Conservation (phyloP, 2,113 vertebrate genomes). For the Strix uralensis region DNA sequence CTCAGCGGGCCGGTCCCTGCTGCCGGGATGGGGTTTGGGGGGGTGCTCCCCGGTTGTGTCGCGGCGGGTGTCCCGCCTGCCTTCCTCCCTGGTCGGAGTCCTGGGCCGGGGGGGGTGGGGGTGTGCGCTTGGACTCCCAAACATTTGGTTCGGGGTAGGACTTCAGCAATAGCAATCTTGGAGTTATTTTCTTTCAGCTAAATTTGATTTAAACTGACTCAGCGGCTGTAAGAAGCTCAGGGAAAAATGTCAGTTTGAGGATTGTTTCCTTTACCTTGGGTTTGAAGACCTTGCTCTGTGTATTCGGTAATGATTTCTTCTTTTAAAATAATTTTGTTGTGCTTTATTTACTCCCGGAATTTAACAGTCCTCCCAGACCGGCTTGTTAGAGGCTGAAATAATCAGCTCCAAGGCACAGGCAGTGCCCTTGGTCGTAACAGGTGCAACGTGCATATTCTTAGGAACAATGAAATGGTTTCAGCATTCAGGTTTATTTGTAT, state of each 20-base stretch:
- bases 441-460: not conserved
- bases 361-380: not conserved
- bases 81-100: fast-evolving
- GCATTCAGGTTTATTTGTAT: constrained; percentile 17
- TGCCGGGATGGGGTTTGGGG: not conserved
- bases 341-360: constrained; percentile 5
- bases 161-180: not conserved
- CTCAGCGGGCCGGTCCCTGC: not conserved
- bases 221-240: not conserved
- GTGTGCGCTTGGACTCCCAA: not conserved
- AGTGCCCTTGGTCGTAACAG: constrained; percentile 31
- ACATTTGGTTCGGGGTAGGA: not conserved
- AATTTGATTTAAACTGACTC: not conserved
- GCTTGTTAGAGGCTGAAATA: not conserved
- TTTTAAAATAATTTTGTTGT: not conserved
- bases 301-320: not conserved
- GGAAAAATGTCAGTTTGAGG: not conserved
- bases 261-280: not conserved
- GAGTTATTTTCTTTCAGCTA: not conserved
- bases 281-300: not conserved
- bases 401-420: not conserved
- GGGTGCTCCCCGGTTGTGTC: not conserved
- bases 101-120: not conserved
- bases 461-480: constrained; percentile 30
- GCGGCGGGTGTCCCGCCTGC: not conserved